Percentiles rank a stretch among this genome's conserved stretches.
These are phyloP conservation scores for Hydractinia echinata DNA, from an alignment of 30 jellyfish, hydroid and myxozoan genomes.

Conservation along the genomic window DNA sequence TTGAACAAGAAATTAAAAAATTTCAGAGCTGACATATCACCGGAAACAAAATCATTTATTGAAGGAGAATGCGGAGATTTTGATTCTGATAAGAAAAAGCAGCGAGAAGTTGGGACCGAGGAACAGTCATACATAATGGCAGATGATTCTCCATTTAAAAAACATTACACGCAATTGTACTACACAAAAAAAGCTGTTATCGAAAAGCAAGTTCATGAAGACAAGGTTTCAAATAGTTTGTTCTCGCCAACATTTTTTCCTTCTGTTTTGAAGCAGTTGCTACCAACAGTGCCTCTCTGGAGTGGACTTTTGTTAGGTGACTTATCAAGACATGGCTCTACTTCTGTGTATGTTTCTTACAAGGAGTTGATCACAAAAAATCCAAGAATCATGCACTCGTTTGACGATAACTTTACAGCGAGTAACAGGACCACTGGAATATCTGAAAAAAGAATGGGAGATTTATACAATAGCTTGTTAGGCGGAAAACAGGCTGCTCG, in stretches of 20 bases:
- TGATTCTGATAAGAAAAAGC: neutral
- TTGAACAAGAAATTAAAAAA: neutral
- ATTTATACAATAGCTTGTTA: slow-evolving; percentile 16
- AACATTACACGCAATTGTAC: neutral
- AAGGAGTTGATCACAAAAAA: slow-evolving; percentile 1
- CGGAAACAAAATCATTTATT: neutral
- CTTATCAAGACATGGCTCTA: slow-evolving; percentile 32
- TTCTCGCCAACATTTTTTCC: slow-evolving; percentile 15
- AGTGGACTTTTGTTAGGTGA: slow-evolving; percentile 28
- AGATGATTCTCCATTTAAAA: neutral
- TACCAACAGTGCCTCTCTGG: slow-evolving; percentile 36
- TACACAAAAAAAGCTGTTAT: neutral
- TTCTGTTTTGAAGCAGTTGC: slow-evolving; percentile 7
- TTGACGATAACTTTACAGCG: neutral
- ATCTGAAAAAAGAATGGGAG: slow-evolving; percentile 41
- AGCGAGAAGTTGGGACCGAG: neutral
- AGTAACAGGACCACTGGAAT: slow-evolving; percentile 29
- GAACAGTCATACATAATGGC: slow-evolving; percentile 9
- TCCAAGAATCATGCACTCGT: slow-evolving; percentile 4
- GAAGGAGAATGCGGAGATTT: neutral
- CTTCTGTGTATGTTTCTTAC: neutral
- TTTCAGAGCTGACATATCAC: slow-evolving; percentile 3
- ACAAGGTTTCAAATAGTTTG: neutral
- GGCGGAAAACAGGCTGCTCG: slow-evolving; percentile 21
- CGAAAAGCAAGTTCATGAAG: neutral